Percentiles rank a stretch among this genome's conserved stretches.
Conservation (phyloP, 2,888 invertebrate species). For the Rhaphigaster nebulosa region DNA sequence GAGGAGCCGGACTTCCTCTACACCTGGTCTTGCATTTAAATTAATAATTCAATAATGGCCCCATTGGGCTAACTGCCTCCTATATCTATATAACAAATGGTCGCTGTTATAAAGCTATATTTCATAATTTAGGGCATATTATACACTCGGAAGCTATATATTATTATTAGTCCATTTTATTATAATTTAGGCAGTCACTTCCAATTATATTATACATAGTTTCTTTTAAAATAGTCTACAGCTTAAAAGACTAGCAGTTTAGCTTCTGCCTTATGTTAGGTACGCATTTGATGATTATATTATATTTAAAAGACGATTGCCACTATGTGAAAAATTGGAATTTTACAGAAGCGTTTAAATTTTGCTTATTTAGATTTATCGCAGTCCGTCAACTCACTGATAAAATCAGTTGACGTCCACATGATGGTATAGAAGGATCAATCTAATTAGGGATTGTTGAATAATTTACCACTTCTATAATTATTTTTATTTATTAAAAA, state of each 20-base stretch:
- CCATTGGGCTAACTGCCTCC: conserved; percentile 1
- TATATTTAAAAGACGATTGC: no score
- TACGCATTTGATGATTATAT: no score
- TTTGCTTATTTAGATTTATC: no score
- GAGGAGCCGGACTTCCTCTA: not conserved
- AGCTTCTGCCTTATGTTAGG: not conserved
- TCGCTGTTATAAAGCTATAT: not conserved
- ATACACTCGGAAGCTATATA: not conserved
- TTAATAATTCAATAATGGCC: conserved; percentile 48
- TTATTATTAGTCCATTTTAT: not conserved
- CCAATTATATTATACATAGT: not conserved
- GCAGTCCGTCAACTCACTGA: no score
- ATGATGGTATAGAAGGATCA: no score
- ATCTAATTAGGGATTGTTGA: no score
- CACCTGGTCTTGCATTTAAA: conserved; percentile 38
- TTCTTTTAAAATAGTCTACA: not conserved
- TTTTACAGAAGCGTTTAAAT: no score
- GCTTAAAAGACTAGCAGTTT: not conserved
- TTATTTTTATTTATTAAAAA: no score
- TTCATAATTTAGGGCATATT: conserved; percentile 27
- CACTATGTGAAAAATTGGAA: no score
- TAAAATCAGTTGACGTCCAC: no score
- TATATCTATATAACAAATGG: conserved; percentile 35
- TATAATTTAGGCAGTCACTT: not conserved
- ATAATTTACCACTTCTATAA: no score